Evolutionary conservation across 2,888 invertebrate species (phyloP).

Genomic region (Drosophila kambysellisi): DNA sequence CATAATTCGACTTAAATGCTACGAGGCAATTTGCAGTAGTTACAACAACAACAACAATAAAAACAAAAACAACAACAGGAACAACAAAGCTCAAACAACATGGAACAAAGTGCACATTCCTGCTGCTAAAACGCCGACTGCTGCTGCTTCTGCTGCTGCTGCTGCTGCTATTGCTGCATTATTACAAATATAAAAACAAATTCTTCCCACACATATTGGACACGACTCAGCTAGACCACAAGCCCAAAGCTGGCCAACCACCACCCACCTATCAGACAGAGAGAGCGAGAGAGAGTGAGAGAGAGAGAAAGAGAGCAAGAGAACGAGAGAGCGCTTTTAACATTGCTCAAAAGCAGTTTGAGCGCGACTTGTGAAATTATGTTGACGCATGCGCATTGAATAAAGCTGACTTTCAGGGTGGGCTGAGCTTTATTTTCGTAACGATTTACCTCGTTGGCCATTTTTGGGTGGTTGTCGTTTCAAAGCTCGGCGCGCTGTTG

Average conservation of each 20-base stretch:
- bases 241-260: slow-evolving; percentile 41
- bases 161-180: slow-evolving; percentile 58
- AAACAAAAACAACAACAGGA: slow-evolving; percentile 27
- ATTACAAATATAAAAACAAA: slow-evolving; percentile 52
- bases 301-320: slow-evolving; percentile 7
- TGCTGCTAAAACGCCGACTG: slow-evolving; percentile 51
- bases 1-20: slow-evolving; percentile 80
- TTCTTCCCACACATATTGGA: slow-evolving; percentile 30
- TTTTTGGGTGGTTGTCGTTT: slow-evolving; percentile 68
- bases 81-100: slow-evolving; percentile 56
- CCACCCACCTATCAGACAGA: slow-evolving; percentile 39
- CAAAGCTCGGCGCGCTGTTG: slow-evolving; percentile 66
- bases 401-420: slow-evolving; percentile 37
- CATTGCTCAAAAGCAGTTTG: slow-evolving; percentile 21
- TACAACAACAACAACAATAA: slow-evolving; percentile 40
- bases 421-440: slow-evolving; percentile 36
- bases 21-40: slow-evolving; percentile 76
- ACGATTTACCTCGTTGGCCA: slow-evolving; percentile 52
- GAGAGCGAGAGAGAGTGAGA: slow-evolving; percentile 2
- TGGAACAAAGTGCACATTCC: slow-evolving; percentile 75
- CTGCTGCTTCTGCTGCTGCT: slow-evolving; percentile 44
- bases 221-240: slow-evolving; percentile 30
- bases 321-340: neutral
- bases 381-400: slow-evolving; percentile 56
- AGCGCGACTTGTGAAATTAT: slow-evolving; percentile 36